Percentiles rank a stretch among this genome's conserved stretches.
phyloP scores from a whole-genome alignment of 2,797 vertebrate species.

The Molossus molossus region DNA sequence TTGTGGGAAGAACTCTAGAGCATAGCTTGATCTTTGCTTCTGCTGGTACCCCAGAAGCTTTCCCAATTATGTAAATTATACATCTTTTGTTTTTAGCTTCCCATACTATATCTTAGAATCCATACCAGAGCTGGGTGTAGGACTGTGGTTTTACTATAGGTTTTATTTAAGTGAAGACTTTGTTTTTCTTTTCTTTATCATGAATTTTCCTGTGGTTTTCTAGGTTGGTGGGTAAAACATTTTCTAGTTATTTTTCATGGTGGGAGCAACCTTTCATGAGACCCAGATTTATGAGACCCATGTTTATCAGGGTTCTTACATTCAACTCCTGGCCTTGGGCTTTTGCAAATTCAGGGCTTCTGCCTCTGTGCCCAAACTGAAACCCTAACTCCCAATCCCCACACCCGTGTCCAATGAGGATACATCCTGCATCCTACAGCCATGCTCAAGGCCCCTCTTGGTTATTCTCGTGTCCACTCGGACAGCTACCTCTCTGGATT shows the following conservation, averaged over 20 bases:
- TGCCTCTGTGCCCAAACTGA: neutral
- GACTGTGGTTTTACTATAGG: neutral
- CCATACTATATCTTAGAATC: neutral
- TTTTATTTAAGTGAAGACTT: slow-evolving; percentile 61
- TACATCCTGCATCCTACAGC: too few species aligned
- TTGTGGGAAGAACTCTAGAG: neutral
- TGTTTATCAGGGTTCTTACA: neutral
- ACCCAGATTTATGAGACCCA: neutral
- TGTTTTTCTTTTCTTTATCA: neutral
- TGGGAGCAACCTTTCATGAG: neutral
- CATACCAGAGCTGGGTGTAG: neutral
- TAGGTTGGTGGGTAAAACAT: neutral
- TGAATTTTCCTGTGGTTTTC: neutral
- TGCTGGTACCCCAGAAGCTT: neutral
- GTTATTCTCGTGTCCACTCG: neutral
- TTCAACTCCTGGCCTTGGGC: neutral
- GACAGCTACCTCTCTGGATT: neutral
- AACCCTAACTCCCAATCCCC: neutral
- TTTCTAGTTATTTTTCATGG: neutral
- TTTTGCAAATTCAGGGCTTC: neutral
- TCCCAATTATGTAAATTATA: neutral
- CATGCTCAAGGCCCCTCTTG: neutral
- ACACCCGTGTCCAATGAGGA: neutral
- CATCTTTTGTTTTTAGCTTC: neutral
- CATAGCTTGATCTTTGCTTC: neutral